Conservation (phyloP, 2,113 vertebrate genomes). For the Hippocampus guttulatus region DNA sequence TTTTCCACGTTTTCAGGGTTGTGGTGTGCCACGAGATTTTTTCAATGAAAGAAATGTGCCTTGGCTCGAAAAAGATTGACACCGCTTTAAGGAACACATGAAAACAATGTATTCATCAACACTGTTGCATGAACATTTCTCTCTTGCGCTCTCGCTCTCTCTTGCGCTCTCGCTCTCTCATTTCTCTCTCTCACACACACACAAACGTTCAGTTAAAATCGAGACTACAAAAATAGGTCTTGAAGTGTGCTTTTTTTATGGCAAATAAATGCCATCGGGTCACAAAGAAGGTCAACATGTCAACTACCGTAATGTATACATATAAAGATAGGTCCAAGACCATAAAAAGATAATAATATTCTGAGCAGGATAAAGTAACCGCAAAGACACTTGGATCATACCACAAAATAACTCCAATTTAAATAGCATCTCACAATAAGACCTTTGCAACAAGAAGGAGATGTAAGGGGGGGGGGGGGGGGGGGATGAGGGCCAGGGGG, state of each 20-base stretch:
- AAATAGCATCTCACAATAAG: slow-evolving; percentile 5
- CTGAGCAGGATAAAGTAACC: neutral
- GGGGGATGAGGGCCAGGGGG: too few species aligned
- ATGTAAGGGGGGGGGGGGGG: neutral
- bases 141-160: neutral
- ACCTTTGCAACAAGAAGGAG: neutral
- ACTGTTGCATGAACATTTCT: slow-evolving; percentile 4
- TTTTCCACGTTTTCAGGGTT: too few species aligned
- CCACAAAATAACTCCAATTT: neutral
- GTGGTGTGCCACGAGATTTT: too few species aligned
- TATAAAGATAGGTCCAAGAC: neutral
- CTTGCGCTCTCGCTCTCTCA: neutral
- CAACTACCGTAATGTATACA: neutral
- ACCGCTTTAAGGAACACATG: neutral
- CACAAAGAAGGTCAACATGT: neutral
- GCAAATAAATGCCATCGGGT: neutral
- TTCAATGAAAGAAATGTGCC: too few species aligned
- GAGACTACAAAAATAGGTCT: too few species aligned
- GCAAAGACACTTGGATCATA: neutral
- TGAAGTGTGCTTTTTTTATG: too few species aligned
- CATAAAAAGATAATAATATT: neutral
- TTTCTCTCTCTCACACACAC: too few species aligned
- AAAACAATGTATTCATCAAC: neutral
- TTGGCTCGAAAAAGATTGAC: too few species aligned
- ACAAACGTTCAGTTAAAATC: too few species aligned